phyloP scores from a whole-genome alignment of 2,888 invertebrate genomes.

The Reticulitermes lucifugus region DNA sequence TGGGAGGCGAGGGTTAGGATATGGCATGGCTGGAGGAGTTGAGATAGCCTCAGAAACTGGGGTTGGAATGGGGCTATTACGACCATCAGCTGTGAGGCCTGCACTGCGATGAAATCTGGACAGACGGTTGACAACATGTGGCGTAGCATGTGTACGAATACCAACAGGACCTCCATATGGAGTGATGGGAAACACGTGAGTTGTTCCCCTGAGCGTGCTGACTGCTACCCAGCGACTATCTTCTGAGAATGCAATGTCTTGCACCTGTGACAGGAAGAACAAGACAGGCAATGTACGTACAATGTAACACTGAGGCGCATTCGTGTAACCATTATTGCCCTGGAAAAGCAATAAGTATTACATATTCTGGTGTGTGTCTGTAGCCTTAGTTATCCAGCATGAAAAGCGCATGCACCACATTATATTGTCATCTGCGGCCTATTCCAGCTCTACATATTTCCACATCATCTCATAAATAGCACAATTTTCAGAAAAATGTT shows the following conservation, averaged over 20 bases:
- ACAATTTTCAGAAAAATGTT: no score
- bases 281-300: no score
- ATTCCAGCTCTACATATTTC: no score
- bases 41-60: constrained; percentile 42
- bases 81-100: constrained; percentile 79
- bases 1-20: constrained; percentile 89
- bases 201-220: constrained; percentile 95
- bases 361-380: no score
- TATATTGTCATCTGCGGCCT: no score
- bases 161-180: constrained; percentile 95
- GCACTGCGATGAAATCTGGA: constrained; percentile 97
- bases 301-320: no score
- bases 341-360: no score
- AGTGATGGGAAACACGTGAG: constrained; percentile 96
- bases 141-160: constrained; percentile 93
- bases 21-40: constrained; percentile 70
- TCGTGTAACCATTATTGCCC: no score
- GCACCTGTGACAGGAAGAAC: constrained; percentile 54
- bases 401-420: no score
- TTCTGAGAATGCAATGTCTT: constrained; percentile 90
- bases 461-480: no score
- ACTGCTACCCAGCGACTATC: constrained; percentile 98
- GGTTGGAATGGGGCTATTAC: constrained; percentile 73
- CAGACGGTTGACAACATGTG: constrained; percentile 92
- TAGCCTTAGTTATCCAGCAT: no score